phyloP scores from a whole-genome alignment of 2,113 vertebrate genomes.

The Ailuropoda melanoleuca region DNA sequence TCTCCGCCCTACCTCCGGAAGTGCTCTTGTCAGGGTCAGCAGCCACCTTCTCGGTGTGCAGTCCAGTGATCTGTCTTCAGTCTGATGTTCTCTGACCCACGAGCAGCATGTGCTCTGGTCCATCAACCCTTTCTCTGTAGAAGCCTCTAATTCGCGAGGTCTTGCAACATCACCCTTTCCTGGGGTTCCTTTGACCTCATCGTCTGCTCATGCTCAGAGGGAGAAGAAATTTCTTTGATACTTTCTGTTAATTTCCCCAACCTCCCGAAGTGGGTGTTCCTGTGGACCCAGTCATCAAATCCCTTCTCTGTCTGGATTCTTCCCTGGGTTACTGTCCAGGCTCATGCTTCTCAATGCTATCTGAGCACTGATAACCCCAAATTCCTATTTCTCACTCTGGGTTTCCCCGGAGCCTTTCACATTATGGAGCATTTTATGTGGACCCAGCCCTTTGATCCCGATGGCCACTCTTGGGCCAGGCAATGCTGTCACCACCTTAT shows the following conservation, averaged over 20 bases:
- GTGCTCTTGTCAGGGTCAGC: too few species aligned
- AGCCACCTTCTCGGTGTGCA: accelerated
- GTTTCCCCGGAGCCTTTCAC: not conserved
- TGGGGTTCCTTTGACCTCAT: accelerated
- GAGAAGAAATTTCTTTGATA: not conserved
- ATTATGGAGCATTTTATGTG: not conserved
- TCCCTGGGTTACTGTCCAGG: accelerated
- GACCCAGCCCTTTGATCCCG: not conserved
- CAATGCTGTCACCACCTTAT: not conserved
- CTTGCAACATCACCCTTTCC: accelerated
- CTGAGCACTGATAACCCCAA: accelerated
- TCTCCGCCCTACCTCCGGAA: too few species aligned
- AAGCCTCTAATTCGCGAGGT: not conserved
- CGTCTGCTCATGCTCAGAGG: not conserved
- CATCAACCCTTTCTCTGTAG: accelerated
- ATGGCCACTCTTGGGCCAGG: not conserved
- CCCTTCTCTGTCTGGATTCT: too few species aligned
- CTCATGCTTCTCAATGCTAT: not conserved
- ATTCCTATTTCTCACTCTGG: not conserved
- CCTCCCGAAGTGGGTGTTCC: not conserved
- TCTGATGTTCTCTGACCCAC: accelerated
- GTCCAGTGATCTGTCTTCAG: accelerated
- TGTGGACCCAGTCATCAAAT: accelerated
- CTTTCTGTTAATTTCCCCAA: too few species aligned
- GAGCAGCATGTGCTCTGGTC: accelerated